Evolutionary conservation across 2,113 vertebrate species (phyloP).

Genomic region (Sciurus niger): DNA sequence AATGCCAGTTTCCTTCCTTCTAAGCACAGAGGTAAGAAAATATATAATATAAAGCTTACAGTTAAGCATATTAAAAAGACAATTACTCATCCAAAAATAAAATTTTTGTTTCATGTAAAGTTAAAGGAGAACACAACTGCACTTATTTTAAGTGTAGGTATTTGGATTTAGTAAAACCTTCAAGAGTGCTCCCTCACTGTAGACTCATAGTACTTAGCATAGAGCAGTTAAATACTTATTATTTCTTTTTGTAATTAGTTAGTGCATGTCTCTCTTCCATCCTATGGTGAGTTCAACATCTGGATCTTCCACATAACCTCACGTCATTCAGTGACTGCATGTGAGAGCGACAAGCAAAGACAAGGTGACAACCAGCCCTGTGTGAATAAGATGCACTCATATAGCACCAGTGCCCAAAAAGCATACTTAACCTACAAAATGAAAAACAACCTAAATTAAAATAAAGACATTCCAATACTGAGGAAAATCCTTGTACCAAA

Average conservation of each 20-base stretch:
- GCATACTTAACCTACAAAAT: background rate
- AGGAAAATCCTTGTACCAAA: slow-evolving; percentile 32
- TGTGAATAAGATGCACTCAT: background rate
- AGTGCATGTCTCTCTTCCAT: background rate
- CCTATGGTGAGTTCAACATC: background rate
- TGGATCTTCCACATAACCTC: background rate
- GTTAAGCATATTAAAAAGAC: background rate
- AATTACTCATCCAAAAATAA: slow-evolving; percentile 2
- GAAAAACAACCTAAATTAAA: slow-evolving; percentile 31
- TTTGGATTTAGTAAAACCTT: background rate
- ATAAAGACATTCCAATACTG: background rate
- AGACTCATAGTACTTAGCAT: background rate
- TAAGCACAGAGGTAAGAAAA: background rate
- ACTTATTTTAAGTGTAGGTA: slow-evolving; percentile 36
- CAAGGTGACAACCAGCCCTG: background rate
- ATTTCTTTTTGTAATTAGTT: slow-evolving; percentile 23
- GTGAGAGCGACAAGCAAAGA: background rate
- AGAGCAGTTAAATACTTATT: background rate
- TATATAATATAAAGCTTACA: background rate
- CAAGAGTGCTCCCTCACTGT: background rate
- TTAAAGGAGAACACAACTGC: background rate
- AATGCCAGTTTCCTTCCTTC: slow-evolving; percentile 3
- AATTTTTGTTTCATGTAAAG: background rate
- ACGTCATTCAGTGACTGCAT: background rate
- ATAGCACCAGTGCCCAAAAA: background rate